These are phyloP conservation scores for Druon quercuslanigerum DNA, from an alignment of 1,140 invertebrate species.

Conservation along the genomic window DNA sequence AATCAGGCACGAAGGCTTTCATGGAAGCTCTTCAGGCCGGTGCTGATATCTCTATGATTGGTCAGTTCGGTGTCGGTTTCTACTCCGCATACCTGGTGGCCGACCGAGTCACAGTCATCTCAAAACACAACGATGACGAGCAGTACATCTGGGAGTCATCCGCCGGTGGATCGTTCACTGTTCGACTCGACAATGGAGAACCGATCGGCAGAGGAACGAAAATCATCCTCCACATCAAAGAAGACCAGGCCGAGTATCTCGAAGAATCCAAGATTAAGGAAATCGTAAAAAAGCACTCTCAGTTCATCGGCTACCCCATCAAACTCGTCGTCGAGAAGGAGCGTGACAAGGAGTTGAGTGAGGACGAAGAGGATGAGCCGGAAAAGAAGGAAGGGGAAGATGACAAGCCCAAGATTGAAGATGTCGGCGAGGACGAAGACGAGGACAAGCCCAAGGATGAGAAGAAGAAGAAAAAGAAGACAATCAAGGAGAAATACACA, in stretches of 20 bases:
- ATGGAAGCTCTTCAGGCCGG: constrained; percentile 92
- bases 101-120: constrained; percentile 93
- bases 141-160: constrained; percentile 88
- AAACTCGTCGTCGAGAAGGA: constrained; percentile 95
- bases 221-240: constrained; percentile 85
- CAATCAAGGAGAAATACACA: constrained; percentile 97
- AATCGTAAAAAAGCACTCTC: constrained; percentile 98
- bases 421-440: constrained; percentile 95
- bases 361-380: constrained; percentile 88
- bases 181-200: constrained; percentile 78
- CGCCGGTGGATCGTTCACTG: constrained; percentile 88
- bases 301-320: constrained; percentile 99
- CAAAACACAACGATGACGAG: constrained; percentile 96
- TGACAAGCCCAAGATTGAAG: constrained; percentile 92
- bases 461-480: constrained; percentile 93
- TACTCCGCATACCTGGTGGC: constrained; percentile 98
- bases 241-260: constrained; percentile 87
- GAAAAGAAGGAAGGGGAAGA: constrained; percentile 78
- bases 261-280: constrained; percentile 97
- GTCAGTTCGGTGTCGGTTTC: constrained; percentile 93
- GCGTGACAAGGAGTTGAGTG: constrained; percentile 95
- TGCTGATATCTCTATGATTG: constrained; percentile 93
- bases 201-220: constrained; percentile 85
- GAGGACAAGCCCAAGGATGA: constrained; percentile 84
- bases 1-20: constrained; percentile 92